Percentiles rank a stretch among this genome's conserved stretches.
These are phyloP conservation scores for Protonibea diacanthus DNA, from an alignment of 2,797 vertebrate species.

Conservation along the genomic window DNA sequence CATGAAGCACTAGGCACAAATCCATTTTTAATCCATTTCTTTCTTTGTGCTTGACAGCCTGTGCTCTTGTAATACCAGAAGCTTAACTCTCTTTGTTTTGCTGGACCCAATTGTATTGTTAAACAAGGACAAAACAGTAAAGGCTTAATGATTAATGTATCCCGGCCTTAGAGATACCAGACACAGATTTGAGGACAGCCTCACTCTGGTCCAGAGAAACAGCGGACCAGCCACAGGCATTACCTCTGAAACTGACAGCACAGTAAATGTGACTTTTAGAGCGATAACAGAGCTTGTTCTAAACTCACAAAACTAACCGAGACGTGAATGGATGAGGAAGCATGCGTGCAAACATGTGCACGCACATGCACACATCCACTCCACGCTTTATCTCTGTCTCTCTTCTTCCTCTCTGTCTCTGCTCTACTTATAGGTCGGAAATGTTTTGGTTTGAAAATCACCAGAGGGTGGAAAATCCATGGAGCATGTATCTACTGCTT, in stretches of 20 bases:
- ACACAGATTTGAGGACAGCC: constrained; percentile 38
- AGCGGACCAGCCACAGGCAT: constrained; percentile 37
- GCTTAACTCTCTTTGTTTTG: constrained; percentile 48
- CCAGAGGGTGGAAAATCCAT: constrained; percentile 67
- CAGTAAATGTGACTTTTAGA: constrained; percentile 42
- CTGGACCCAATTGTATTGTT: constrained; percentile 40
- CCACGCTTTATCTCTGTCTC: constrained; percentile 1
- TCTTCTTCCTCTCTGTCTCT: constrained; percentile 26
- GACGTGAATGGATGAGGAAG: constrained; percentile 24
- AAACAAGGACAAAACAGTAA: constrained; percentile 50
- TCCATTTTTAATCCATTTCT: constrained; percentile 60
- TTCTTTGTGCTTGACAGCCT: constrained; percentile 46
- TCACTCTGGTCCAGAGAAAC: constrained; percentile 39
- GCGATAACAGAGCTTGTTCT: constrained; percentile 21
- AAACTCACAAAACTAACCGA: constrained; percentile 28
- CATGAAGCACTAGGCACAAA: constrained; percentile 29
- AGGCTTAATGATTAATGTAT: constrained; percentile 52
- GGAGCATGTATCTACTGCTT: constrained; percentile 51
- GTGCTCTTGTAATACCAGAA: constrained; percentile 43
- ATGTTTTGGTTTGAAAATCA: constrained; percentile 68
- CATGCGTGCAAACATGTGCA: constrained; percentile 5
- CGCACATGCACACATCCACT: not conserved
- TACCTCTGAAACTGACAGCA: constrained; percentile 45
- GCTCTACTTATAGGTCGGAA: constrained; percentile 59
- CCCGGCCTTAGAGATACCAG: constrained; percentile 31